phyloP scores from a whole-genome alignment of 2,888 invertebrate genomes.

The Andrena dorsata region DNA sequence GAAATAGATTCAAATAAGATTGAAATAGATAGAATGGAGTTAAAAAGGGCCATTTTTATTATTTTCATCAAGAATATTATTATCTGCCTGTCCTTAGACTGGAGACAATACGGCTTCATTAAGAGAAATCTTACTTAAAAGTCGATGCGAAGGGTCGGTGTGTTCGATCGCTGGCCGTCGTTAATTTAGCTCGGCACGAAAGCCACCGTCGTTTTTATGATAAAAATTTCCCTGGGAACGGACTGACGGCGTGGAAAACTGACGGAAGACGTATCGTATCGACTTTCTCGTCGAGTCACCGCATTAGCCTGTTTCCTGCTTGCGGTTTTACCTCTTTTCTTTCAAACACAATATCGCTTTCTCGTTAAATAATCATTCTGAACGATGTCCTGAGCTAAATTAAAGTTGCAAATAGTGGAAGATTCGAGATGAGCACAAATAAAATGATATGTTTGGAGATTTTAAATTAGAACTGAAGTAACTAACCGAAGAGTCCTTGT shows the following conservation, averaged over 20 bases:
- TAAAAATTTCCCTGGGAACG: slow-evolving; percentile 45
- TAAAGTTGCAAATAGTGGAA: slow-evolving; percentile 19
- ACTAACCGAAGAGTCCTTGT: no score
- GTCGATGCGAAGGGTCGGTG: slow-evolving; percentile 14
- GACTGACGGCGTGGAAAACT: slow-evolving; percentile 60
- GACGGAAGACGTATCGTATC: slow-evolving; percentile 55
- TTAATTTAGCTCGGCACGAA: slow-evolving; percentile 50
- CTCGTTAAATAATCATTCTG: slow-evolving; percentile 52
- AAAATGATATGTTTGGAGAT: neutral
- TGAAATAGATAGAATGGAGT: no score
- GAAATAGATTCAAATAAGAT: no score
- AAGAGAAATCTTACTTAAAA: slow-evolving; percentile 8
- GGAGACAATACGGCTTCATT: neutral
- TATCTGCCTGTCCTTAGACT: neutral
- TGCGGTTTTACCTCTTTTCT: slow-evolving; percentile 44
- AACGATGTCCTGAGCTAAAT: slow-evolving; percentile 18
- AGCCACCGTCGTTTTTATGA: slow-evolving; percentile 41
- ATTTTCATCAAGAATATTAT: neutral
- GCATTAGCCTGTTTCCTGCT: slow-evolving; percentile 61
- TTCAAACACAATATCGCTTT: slow-evolving; percentile 42
- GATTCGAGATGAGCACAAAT: neutral
- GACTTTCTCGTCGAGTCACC: slow-evolving; percentile 58
- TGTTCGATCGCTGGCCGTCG: slow-evolving; percentile 24
- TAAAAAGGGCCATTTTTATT: neutral
- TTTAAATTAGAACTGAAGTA: no score